A percentile compares a stretch with the other conserved stretches of the same genome.
Conservation (phyloP, 1,140 invertebrate species). For the Drosophila kikkawai region DNA sequence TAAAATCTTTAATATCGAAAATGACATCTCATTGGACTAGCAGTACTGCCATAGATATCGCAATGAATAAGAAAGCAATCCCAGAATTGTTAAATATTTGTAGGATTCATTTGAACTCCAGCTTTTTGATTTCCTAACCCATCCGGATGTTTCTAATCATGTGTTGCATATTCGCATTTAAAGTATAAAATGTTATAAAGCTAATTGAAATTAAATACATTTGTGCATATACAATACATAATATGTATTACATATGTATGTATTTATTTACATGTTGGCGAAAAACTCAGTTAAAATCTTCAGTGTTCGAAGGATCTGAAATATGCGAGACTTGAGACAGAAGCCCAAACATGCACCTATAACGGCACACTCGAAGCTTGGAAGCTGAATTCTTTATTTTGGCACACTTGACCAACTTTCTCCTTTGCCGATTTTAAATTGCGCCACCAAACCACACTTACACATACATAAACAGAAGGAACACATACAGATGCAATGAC, state of each 20-base stretch:
- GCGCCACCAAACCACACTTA: conserved; percentile 28
- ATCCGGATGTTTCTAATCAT: too few species aligned
- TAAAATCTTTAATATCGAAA: too few species aligned
- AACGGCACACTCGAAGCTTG: conserved; percentile 12
- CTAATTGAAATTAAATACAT: too few species aligned
- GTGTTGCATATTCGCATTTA: too few species aligned
- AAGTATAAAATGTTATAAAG: too few species aligned
- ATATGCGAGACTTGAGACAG: background rate
- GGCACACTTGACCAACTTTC: conserved; percentile 78
- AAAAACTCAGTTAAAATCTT: background rate
- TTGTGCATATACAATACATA: too few species aligned
- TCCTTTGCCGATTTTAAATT: conserved; percentile 56
- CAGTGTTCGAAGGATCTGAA: background rate
- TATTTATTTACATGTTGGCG: background rate
- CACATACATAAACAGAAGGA: background rate
- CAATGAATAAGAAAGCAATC: too few species aligned
- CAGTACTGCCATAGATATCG: too few species aligned
- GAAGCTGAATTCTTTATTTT: conserved; percentile 68
- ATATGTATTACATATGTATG: background rate
- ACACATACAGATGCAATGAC: conserved; percentile 11
- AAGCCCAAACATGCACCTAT: conserved; percentile 10
- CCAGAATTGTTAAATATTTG: too few species aligned
- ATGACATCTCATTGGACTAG: too few species aligned
- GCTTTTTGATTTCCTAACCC: too few species aligned
- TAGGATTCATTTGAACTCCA: too few species aligned